Base-by-base conservation (phyloP, 2,113 vertebrate species). In the Sinocyclocheilus anophthalmus region DNA sequence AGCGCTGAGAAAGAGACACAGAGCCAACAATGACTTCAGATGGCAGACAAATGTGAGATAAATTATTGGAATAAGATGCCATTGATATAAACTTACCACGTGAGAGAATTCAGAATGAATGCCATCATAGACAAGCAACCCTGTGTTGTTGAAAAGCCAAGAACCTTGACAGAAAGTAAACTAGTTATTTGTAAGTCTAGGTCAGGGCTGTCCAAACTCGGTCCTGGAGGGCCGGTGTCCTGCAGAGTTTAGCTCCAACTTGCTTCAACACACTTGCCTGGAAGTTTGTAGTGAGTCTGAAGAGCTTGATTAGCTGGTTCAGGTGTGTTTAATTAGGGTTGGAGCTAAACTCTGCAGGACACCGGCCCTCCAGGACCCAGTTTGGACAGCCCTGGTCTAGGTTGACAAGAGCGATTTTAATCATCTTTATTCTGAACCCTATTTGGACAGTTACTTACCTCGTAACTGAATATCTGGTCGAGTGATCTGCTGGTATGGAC, bases 41-140 rank as follows among this genome's bases (percentile, higher is more conserved):
- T 5, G 69, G 75, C 42, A 20, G 65, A 69, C 7, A 20, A 37
- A 57, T 0, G 20, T 39, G 14, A 39, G 45, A 48, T 45, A 10
- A 12, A 48, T 11, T 11, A 10, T 13, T 50, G 53, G 6, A 72
- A 30, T 86, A 3, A 42, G 20, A 79, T 5, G 8, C 1, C 72
- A 85, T 22, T 7, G 18, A 72, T 11, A 55, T 39, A 8, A 42
- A 94, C 96, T 95, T 93, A 99, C 97, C 97, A 97, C 61, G 97
- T 99, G 83, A 99, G 96, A 1, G 98, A 98, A 88, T 99, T 99
- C 90, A 99, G 96, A 92, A 99, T 89, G 89, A 98, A 99, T 26
- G 97, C 98, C 96, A 99, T 99, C 97, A 98, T 98, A 84, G 98
- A 97, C 39, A 99, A 96, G 86, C 97, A 96, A 70, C 98, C 97